Percentiles rank a stretch among this genome's conserved stretches.
Conservation (phyloP, 2,113 vertebrate genomes). For the Heterotilapia buettikoferi region DNA sequence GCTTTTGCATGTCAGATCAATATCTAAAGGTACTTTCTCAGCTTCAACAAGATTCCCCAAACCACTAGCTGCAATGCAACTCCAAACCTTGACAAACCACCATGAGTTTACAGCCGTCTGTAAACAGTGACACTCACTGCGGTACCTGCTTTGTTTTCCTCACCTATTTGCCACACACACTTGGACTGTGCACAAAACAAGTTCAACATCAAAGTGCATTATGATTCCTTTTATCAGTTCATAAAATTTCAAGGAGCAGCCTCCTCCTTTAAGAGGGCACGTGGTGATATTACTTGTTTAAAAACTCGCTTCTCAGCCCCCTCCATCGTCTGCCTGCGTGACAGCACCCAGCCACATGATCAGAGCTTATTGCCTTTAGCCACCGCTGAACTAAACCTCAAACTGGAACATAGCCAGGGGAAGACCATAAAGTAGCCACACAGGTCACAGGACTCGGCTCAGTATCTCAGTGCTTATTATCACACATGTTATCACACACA, state of each 20-base stretch:
- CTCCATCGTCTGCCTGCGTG: neutral
- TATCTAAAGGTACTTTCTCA: neutral
- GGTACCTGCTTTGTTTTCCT: neutral
- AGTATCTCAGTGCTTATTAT: conserved; percentile 27
- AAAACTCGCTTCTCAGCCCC: neutral
- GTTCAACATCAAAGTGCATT: neutral
- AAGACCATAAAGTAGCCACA: conserved; percentile 26
- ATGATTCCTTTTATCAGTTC: neutral
- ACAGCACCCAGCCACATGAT: conserved; percentile 40
- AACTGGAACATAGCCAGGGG: conserved; percentile 19
- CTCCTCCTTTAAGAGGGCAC: neutral
- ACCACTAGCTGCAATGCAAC: neutral
- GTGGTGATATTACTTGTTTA: neutral
- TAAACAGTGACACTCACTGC: neutral
- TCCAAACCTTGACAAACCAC: neutral
- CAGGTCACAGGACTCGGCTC: conserved; percentile 55
- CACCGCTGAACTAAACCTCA: neutral
- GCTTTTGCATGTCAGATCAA: neutral
- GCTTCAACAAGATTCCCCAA: neutral
- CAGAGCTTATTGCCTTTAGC: conserved; percentile 25
- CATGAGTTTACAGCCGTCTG: neutral
- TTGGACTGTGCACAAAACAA: neutral
- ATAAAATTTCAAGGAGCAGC: neutral
- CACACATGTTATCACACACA: conserved; percentile 29
- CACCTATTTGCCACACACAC: neutral